These are phyloP conservation scores for Melanocharis versteri DNA, from an alignment of 2,113 vertebrate species.

Conservation along the genomic window DNA sequence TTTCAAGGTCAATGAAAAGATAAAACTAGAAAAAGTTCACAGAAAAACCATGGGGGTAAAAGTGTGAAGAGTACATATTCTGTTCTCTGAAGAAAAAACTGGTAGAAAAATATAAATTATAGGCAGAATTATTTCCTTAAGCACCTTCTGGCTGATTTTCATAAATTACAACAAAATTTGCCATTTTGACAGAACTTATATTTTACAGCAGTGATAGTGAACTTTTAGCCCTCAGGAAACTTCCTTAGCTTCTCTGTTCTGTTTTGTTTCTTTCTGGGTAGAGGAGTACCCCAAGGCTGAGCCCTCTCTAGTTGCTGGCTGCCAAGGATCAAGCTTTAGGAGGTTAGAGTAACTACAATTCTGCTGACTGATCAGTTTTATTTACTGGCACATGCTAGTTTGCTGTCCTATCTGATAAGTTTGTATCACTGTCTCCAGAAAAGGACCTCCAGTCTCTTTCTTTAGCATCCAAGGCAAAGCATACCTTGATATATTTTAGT, in stretches of 20 bases:
- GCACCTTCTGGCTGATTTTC: neutral
- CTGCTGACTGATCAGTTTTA: neutral
- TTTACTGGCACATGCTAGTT: neutral
- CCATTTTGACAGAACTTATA: neutral
- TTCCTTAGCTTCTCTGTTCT: neutral
- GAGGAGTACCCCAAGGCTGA: neutral
- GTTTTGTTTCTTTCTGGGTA: neutral
- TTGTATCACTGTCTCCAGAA: neutral
- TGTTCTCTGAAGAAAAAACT: neutral
- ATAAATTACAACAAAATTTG: neutral
- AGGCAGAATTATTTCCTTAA: neutral
- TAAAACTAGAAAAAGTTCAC: neutral
- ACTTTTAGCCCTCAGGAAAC: neutral
- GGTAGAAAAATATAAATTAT: neutral
- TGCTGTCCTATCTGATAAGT: neutral
- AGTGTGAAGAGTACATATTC: neutral
- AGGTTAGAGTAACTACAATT: neutral
- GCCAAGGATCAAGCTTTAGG: neutral
- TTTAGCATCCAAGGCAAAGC: neutral
- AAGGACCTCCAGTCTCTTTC: neutral
- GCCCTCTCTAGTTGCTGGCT: neutral
- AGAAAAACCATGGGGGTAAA: neutral
- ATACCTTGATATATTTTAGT: neutral
- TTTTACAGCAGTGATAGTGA: neutral
- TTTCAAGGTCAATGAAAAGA: neutral